A percentile compares a stretch with the other conserved stretches of the same genome.
These are phyloP conservation scores for Euproctis similis DNA, from an alignment of 2,888 invertebrate genomes.

Conservation along the genomic window DNA sequence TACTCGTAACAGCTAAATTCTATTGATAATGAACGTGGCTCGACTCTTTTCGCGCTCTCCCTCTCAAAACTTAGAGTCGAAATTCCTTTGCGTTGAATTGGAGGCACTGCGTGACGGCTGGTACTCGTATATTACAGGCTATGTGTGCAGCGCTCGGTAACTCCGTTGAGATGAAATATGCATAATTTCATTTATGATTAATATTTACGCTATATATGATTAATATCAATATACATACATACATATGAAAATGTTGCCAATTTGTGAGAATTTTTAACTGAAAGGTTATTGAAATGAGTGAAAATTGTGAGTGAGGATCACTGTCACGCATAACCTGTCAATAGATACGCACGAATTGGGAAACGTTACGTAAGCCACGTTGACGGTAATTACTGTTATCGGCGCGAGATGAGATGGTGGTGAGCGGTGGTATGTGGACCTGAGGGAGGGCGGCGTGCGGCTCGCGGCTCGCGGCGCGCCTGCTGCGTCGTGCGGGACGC, in stretches of 20 bases:
- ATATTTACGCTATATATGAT: too few relatives aligned
- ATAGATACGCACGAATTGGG: slow-evolving; percentile 45
- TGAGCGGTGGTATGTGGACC: slow-evolving; percentile 44
- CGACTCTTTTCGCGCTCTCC: slow-evolving; percentile 29
- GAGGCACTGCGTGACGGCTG: slow-evolving; percentile 26
- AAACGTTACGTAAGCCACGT: slow-evolving; percentile 60
- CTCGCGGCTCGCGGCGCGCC: slow-evolving; percentile 22
- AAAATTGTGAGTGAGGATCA: too few relatives aligned
- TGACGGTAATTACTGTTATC: slow-evolving; percentile 41
- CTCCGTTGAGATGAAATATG: too few relatives aligned
- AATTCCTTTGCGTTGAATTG: slow-evolving; percentile 22
- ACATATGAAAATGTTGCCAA: too few relatives aligned
- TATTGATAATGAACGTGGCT: slow-evolving; percentile 13
- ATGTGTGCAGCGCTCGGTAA: slow-evolving; percentile 43
- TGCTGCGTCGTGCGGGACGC: slow-evolving; percentile 37
- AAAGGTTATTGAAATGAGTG: too few relatives aligned
- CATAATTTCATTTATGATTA: too few relatives aligned
- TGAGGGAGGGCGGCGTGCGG: slow-evolving; percentile 37
- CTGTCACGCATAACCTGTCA: slow-evolving; percentile 56
- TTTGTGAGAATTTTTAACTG: too few relatives aligned
- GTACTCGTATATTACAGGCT: slow-evolving; percentile 26
- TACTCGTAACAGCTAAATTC: slow-evolving; percentile 26
- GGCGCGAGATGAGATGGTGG: slow-evolving; percentile 55
- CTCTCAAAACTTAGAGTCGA: slow-evolving; percentile 18
- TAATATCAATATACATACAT: too few relatives aligned